Base-by-base conservation (phyloP, 2,113 vertebrate species). In the Blennius ocellaris region DNA sequence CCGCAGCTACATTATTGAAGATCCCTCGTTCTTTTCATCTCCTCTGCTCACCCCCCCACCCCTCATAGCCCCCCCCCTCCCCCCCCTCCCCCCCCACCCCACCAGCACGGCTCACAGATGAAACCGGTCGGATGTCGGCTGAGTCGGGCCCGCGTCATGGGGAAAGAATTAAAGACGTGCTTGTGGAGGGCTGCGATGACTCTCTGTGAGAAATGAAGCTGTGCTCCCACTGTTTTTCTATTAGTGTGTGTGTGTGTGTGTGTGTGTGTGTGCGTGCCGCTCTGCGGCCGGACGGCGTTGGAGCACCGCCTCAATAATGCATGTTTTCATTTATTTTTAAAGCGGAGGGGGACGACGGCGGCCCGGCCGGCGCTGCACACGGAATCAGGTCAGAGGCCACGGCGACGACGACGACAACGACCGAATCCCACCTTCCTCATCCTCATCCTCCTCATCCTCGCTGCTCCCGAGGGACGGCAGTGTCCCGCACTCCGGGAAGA, bases 141-240 rank as follows among this genome's bases (percentile, higher is more conserved):
- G 21, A 30, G 75, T 67, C 54, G 3, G 72, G 52, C 82, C 78
- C 66, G 68, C 21, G 21, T 30, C 21, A 82, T 78, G 79, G 38
- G 77, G 76, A 87, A 84, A 77, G 86, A 85, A 86, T 92, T 86
- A 90, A 87, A 83, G 84, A 82, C 65, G 76, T 90, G 69, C 85
- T 85, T 84, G 79, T 80, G 83, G 78, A 88, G 87, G 68, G 80
- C 64, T 62, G 87, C 83, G 76, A 87, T 88, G 86, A 89, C 87
- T 90, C 87, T 88, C 77, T 76, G 82, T 92, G 90, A 90, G 80
- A 89, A 91, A 90, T 88, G 87, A 85, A 86, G 76, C 80, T 69
- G 87, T 87, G 82, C 85, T 75, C 89, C 88, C 37, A 88, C 87
- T 90, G 88, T 89, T 91, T 91, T 92, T 89, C 90, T 92, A 91